Evolutionary conservation across 2,113 vertebrate species (phyloP), one percentile per base, ranked within the genome.

Genomic region (Mirza zaza): DNA sequence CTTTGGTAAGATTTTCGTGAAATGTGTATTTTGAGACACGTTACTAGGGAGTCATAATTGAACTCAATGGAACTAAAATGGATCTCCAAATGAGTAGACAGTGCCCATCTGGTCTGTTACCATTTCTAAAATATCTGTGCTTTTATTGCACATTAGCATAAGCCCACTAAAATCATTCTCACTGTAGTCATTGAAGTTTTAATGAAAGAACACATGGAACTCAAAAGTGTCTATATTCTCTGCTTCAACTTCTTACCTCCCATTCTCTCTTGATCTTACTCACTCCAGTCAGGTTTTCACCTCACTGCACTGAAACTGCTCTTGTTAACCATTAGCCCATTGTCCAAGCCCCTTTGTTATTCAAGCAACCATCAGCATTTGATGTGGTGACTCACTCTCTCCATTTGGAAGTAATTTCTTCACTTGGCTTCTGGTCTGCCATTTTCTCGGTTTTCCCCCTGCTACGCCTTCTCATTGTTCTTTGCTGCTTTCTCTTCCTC

Each of bases 21-120:
- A 82, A 90, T 50, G 73, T 67, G 0, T 94, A 94, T 96, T 94
- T 97, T 91, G 65, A 95, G 55, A 68, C 13, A 70, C 8, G 48
- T 93, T 97, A 96, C 89, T 79, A 91, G 73, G 77, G 77, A 97
- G 73, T 93, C 79, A 68, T 85, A 82, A 95, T 15, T 96, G 85
- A 95, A 42, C 71, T 96, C 95, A 89, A 59, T 82, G 95, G 71
- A 90, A 87, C 61, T 67, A 89, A 97, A 93, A 91, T 42, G 65
- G 5, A 68, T 90, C 36, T 95, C 87, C 42, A 90, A 79, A 92
- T 97, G 93, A 93, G 81, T 88, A 93, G 89, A 96, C 21, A 73
- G 91, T 39, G 42, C 17, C 93, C 95, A 79, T 82, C 85, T 87
- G 80, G 42, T 89, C 76, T 91, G n/a, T 92, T 97, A 93, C 90